Base-by-base conservation (phyloP, 2,888 invertebrate genomes). In the Idaea straminata region DNA sequence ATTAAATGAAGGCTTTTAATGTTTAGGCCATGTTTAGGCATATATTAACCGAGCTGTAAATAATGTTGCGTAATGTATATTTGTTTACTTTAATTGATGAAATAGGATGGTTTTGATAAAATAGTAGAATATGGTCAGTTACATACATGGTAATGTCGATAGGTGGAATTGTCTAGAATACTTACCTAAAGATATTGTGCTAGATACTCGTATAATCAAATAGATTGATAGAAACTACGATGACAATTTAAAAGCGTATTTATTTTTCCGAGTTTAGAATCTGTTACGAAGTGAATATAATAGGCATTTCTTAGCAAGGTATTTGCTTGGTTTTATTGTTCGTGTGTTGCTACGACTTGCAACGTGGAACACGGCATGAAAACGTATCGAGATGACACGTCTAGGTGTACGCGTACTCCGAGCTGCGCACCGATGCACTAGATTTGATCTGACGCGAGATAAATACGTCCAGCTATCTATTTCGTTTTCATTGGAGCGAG, bases 401-500 rank as follows among this genome's bases (percentile, higher is more conserved):
- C 84, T 82, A 84, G 86, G 81, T 58, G 64, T 61, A 64, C 66
- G 81, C 60, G 64, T 61, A 64, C 66, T n/a, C 5, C 67, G 38
- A 25, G 66, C 36, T 62, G 68, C 87, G 87, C 83, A 82, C 83
- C 85, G 84, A 79, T 83, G 88, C 87, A 84, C 89, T 86, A 87
- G 88, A 89, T 88, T 77, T 76, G 87, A 91, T 86, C 82, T 83
- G 90, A 89, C 88, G 80, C 84, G 78, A 82, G 88, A 89, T 89
- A 87, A 87, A 84, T 81, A 74, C 70, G 74, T 73, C 81, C 86
- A 84, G 83, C 88, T 87, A 88, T 91, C 89, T 89, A 89, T 90
- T 91, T 87, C 85, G 87, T 85, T 88, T 87, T 86, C 85, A 86
- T 83, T 85, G 83, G 83, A 89, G 85, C 89, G 86, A 81, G 81